Evolutionary conservation across 2,888 invertebrate species (phyloP), one percentile per base, ranked within the genome.

Genomic region (Leptarthrus brevirostris): DNA sequence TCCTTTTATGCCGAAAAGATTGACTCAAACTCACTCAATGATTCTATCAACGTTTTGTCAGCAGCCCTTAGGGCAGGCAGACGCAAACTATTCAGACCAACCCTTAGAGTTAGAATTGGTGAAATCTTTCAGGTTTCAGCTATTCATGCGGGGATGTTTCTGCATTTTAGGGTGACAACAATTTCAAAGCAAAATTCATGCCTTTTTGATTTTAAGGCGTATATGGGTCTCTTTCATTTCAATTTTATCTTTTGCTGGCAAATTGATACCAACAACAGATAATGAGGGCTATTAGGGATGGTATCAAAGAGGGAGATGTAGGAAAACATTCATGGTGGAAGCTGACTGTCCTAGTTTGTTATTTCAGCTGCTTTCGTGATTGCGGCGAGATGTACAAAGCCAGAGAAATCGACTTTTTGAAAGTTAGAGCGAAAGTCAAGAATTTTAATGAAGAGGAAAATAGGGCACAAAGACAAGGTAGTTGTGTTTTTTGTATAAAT

Each of bases 161-260:
- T 14, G 16, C 16, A 30, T 22, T n/a, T 53, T 53, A 40, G 61
- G 61, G 61, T 61, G 61, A 61, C 61, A 61, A 20, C 14, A 61
- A 61, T 36, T 18, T 10, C 16, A 16, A 61, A 61, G 56, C 61
- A 61, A 22, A 18, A 18, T 36, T 61, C 61, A 34, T 61, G 61
- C 34, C 61, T 61, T 61, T 61, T 61, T 61, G 61, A 61, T 61
- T 61, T 61, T 61, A 12, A 61, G 40, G 18, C 58, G 52, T 52
- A 18, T 18, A 20, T 53, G 53, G 53, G 53, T 53, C 22, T 53
- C 20, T 22, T 53, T 53, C 53, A 53, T 53, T 22, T 18, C 8
- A n/a, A 20, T 53, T 22, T 22, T 53, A 53, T 53, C 12, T 47
- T 47, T 18, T 8, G 6, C 22, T 18, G 4, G 53, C 53, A 53